Percentiles rank a stretch among this genome's conserved stretches.
Conservation (phyloP, 2,113 vertebrate genomes). For the Nycticebus coucang region DNA sequence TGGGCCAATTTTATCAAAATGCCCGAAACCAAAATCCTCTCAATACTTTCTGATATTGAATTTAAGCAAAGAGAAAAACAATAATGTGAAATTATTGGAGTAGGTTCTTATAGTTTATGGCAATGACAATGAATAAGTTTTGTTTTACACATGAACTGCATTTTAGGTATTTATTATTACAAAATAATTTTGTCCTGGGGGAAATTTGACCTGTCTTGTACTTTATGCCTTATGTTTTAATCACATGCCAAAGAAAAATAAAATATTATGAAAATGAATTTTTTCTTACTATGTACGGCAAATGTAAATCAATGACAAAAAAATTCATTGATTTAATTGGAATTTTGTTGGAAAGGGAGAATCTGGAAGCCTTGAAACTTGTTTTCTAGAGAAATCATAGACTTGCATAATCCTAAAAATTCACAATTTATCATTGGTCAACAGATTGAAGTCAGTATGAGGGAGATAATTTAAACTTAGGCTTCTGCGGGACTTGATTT, state of each 20-base stretch:
- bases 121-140: not conserved
- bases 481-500: not conserved
- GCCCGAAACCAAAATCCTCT: not conserved
- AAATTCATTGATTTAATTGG: not conserved
- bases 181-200: not conserved
- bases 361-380: not conserved
- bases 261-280: not conserved
- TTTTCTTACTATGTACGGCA: not conserved
- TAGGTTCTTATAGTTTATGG: not conserved
- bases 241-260: not conserved
- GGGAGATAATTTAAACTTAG: not conserved
- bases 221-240: not conserved
- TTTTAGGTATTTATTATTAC: not conserved
- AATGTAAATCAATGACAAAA: not conserved
- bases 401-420: not conserved
- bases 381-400: not conserved
- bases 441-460: not conserved
- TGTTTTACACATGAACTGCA: not conserved
- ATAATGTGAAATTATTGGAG: not conserved
- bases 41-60: not conserved
- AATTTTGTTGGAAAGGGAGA: no score
- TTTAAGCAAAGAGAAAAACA: not conserved
- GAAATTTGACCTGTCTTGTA: not conserved
- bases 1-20: not conserved
- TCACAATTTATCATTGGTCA: not conserved